Evolutionary conservation across 2,797 vertebrate species (phyloP).

Genomic region (Epinephelus awoara): DNA sequence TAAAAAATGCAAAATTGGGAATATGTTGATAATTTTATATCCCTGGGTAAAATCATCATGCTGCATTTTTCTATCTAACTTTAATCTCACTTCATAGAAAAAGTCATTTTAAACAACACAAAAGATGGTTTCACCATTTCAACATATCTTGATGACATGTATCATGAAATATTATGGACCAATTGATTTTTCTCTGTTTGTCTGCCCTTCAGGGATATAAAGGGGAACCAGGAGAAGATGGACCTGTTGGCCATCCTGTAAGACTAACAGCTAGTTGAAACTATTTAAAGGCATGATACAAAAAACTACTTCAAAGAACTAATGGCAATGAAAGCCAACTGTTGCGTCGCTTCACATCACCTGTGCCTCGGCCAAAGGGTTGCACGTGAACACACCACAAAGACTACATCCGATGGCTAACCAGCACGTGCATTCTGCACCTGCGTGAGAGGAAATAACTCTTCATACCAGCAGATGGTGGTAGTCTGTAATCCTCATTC

Average conservation of each 20-base stretch:
- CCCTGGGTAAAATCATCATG: background rate
- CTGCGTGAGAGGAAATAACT: too few species aligned
- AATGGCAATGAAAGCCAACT: too few species aligned
- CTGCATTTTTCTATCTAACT: background rate
- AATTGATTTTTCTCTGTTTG: background rate
- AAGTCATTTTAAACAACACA: background rate
- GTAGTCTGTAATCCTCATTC: too few species aligned
- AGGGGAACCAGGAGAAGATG: conserved; percentile 85
- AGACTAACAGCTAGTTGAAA: conserved; percentile 43
- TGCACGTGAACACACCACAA: too few species aligned
- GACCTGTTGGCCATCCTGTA: conserved; percentile 76
- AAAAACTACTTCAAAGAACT: too few species aligned
- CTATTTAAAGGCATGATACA: background rate
- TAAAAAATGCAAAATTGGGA: background rate
- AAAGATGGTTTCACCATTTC: background rate
- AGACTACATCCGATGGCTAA: too few species aligned
- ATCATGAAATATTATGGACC: background rate
- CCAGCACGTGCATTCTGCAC: too few species aligned
- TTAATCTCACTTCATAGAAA: background rate
- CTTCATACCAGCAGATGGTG: too few species aligned
- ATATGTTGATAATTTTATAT: background rate
- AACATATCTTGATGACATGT: background rate
- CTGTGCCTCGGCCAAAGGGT: too few species aligned
- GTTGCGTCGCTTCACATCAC: too few species aligned
- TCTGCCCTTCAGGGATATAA: conserved; percentile 83